A percentile compares a stretch with the other conserved stretches of the same genome.
These are phyloP conservation scores for Scelioninae gen. 2 DNA, from an alignment of 2,888 invertebrate genomes.

Conservation along the genomic window DNA sequence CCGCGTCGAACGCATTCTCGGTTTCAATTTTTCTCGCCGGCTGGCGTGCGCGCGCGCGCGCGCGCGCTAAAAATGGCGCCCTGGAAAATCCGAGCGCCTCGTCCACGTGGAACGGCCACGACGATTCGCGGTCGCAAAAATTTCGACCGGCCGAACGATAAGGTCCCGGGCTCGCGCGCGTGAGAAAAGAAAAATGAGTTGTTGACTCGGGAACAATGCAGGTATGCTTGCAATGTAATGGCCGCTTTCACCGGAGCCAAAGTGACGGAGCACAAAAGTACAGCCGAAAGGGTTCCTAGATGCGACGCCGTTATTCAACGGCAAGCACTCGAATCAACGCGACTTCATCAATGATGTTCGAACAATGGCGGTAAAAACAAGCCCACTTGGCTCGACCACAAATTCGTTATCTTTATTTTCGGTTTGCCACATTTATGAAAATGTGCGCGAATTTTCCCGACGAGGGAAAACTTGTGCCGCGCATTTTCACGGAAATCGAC, in stretches of 20 bases:
- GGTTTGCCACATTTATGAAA: too few relatives aligned
- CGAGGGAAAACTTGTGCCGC: not conserved
- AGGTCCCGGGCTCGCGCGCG: conserved; percentile 38
- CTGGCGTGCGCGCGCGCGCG: too few relatives aligned
- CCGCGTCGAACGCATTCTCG: not conserved
- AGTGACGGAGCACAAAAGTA: conserved; percentile 59
- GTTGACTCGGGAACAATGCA: conserved; percentile 60
- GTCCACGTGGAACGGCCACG: conserved; percentile 15
- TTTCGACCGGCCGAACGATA: conserved; percentile 47
- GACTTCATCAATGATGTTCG: conserved; percentile 52
- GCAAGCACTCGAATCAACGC: conserved; percentile 58
- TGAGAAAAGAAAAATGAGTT: conserved; percentile 58
- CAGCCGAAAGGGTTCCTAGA: conserved; percentile 57
- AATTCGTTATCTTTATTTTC: conserved; percentile 47
- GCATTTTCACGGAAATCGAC: conserved; percentile 31
- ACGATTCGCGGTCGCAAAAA: conserved; percentile 48
- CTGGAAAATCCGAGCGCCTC: not conserved
- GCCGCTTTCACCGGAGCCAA: conserved; percentile 51
- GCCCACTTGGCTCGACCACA: conserved; percentile 24
- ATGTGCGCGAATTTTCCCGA: too few relatives aligned
- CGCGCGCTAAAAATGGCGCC: conserved; percentile 8
- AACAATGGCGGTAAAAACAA: conserved; percentile 54
- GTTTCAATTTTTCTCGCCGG: too few relatives aligned
- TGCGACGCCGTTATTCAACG: conserved; percentile 58
- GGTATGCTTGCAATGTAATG: conserved; percentile 56